phyloP scores from a whole-genome alignment of 1,140 invertebrate species.

The Meloidogyne exigua region DNA sequence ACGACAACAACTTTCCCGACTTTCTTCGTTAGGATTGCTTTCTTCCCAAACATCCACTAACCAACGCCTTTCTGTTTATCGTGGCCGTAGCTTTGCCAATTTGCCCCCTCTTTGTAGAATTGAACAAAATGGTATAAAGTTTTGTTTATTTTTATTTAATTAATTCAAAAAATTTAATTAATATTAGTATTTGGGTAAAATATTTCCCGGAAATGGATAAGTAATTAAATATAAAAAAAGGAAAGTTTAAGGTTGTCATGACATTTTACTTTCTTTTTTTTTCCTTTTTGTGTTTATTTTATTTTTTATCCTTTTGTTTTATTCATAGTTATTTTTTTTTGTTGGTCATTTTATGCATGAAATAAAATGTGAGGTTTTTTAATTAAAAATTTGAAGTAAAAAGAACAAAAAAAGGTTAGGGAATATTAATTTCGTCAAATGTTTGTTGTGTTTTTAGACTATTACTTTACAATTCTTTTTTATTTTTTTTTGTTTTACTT shows the following conservation, averaged over 20 bases:
- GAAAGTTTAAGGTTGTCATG: slow-evolving; percentile 1
- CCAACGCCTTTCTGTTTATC: not conserved
- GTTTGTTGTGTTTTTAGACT: too few relatives aligned
- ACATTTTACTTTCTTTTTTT: not conserved
- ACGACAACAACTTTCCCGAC: not conserved
- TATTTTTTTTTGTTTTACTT: too few relatives aligned
- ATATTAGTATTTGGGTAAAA: too few relatives aligned
- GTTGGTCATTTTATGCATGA: too few relatives aligned
- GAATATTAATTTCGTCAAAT: too few relatives aligned
- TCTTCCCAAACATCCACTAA: not conserved
- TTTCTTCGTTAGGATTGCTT: slow-evolving; percentile 5
- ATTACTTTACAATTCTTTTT: too few relatives aligned
- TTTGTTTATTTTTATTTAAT: not conserved
- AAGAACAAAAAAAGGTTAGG: not conserved
- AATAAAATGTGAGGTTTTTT: not conserved
- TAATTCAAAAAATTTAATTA: not conserved
- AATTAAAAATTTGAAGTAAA: not conserved
- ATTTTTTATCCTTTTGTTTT: too few relatives aligned
- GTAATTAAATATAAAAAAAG: not conserved
- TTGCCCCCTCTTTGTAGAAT: slow-evolving; percentile 25
- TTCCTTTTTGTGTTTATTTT: not conserved
- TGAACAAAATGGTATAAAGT: slow-evolving; percentile 26
- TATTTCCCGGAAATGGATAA: not conserved
- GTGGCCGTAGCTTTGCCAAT: slow-evolving; percentile 25
- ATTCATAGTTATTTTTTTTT: not conserved